phyloP scores from a whole-genome alignment of 53 echinoderm and acorn worm genomes.

The Echinometra lucunter region DNA sequence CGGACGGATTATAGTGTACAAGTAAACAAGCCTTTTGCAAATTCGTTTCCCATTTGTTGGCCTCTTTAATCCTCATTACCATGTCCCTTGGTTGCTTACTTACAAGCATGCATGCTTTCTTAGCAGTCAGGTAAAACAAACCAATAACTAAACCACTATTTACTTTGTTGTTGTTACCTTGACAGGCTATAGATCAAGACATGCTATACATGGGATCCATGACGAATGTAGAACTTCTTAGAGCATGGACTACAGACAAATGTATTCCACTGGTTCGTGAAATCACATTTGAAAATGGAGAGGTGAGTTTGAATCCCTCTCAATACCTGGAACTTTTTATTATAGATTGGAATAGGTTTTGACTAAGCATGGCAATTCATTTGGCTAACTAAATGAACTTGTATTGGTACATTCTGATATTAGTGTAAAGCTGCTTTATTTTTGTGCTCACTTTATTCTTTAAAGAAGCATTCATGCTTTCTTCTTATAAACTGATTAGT shows the following conservation, averaged over 20 bases:
- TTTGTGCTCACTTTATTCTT: too few relatives aligned
- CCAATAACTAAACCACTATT: too few relatives aligned
- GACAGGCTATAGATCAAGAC: conserved; percentile 87
- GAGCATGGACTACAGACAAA: conserved; percentile 91
- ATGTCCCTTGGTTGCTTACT: too few relatives aligned
- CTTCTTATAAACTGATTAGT: neutral
- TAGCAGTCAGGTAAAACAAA: too few relatives aligned
- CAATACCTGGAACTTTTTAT: neutral
- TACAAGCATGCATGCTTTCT: too few relatives aligned
- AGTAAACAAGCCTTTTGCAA: too few relatives aligned
- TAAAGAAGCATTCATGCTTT: neutral
- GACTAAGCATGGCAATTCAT: neutral
- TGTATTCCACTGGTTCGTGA: conserved; percentile 97
- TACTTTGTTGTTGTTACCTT: neutral
- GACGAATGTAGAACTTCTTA: conserved; percentile 85
- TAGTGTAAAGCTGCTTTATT: neutral
- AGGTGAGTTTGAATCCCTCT: conserved; percentile 72
- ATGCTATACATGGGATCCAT: conserved; percentile 92
- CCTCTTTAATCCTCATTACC: too few relatives aligned
- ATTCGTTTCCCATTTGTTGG: too few relatives aligned
- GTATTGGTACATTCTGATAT: neutral
- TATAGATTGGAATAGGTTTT: too few relatives aligned
- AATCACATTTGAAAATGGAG: conserved; percentile 99
- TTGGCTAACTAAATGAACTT: neutral
- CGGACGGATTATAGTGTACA: too few relatives aligned